Conservation (phyloP, 2,888 invertebrate genomes). For the Kuschelorhynchus macadamiae region DNA sequence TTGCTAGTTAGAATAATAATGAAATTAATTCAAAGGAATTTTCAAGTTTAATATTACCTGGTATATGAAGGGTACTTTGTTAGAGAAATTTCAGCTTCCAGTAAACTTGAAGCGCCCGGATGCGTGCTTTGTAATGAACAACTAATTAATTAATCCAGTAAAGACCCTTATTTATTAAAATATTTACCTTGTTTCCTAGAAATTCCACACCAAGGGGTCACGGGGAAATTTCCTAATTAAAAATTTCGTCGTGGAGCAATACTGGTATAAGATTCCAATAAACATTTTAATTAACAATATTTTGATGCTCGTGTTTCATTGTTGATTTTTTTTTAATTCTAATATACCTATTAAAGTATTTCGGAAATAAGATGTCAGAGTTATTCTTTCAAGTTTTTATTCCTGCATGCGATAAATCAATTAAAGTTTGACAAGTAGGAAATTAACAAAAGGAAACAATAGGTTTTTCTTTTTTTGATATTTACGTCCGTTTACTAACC, state of each 20-base stretch:
- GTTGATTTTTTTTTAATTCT: too few relatives aligned
- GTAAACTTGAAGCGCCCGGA: constrained; percentile 53
- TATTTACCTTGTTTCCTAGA: constrained; percentile 52
- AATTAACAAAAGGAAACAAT: too few relatives aligned
- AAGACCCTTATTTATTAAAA: constrained; percentile 54
- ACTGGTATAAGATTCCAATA: constrained; percentile 26
- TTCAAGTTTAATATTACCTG: constrained; percentile 54
- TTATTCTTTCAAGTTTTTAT: too few relatives aligned
- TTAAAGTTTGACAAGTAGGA: too few relatives aligned
- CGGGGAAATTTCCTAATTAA: constrained; percentile 43
- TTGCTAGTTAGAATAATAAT: constrained; percentile 49
- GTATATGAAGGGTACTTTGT: constrained; percentile 54
- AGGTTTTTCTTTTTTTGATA: too few relatives aligned
- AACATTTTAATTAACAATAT: constrained; percentile 32
- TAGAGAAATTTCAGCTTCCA: constrained; percentile 53
- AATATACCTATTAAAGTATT: too few relatives aligned
- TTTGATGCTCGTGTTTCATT: neutral
- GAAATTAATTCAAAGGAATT: constrained; percentile 53
- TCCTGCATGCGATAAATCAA: too few relatives aligned
- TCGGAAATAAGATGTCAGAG: too few relatives aligned
- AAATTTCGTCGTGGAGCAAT: constrained; percentile 24
- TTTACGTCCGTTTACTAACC: too few relatives aligned
- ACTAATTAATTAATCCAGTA: constrained; percentile 55
- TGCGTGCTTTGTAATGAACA: constrained; percentile 55
- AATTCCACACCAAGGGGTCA: constrained; percentile 46